phyloP scores from a whole-genome alignment of 1,140 invertebrate species.

The Ganaspis sp. region DNA sequence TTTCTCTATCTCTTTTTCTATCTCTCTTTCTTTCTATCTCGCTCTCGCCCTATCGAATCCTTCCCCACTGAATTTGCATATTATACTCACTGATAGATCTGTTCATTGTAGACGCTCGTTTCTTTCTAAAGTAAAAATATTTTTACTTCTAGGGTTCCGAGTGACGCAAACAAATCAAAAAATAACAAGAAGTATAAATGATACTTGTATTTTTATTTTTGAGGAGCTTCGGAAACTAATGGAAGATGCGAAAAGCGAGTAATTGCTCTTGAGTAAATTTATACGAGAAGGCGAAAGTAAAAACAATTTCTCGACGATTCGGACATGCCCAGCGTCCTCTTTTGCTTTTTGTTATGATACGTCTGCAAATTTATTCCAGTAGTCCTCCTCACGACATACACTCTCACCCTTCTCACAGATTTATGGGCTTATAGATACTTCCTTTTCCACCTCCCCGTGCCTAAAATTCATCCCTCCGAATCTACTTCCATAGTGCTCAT shows the following conservation, averaged over 20 bases:
- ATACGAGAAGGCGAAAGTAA: constrained; percentile 19
- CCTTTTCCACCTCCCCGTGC: constrained; percentile 44
- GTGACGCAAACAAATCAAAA: neutral
- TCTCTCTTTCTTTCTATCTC: constrained; percentile 64
- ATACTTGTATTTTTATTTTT: neutral
- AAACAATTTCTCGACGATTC: constrained; percentile 25
- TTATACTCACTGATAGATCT: constrained; percentile 64
- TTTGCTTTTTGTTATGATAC: constrained; percentile 41
- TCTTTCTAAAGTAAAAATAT: constrained; percentile 25
- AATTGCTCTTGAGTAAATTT: constrained; percentile 22
- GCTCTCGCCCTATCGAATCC: constrained; percentile 66
- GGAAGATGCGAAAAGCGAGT: neutral
- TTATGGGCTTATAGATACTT: constrained; percentile 60
- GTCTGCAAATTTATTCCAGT: constrained; percentile 39
- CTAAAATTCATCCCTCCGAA: constrained; percentile 41
- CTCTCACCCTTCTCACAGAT: constrained; percentile 45
- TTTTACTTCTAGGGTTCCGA: neutral
- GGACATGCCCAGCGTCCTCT: neutral
- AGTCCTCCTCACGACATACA: constrained; percentile 33
- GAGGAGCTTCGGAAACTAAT: neutral
- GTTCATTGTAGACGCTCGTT: constrained; percentile 57
- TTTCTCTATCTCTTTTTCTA: constrained; percentile 63
- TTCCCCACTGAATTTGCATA: constrained; percentile 67
- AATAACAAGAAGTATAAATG: neutral
- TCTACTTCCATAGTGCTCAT: constrained; percentile 37